Evolutionary conservation across 2,888 invertebrate genomes (phyloP), one percentile per base, ranked within the genome.

Genomic region (Hyposoter didymator): DNA sequence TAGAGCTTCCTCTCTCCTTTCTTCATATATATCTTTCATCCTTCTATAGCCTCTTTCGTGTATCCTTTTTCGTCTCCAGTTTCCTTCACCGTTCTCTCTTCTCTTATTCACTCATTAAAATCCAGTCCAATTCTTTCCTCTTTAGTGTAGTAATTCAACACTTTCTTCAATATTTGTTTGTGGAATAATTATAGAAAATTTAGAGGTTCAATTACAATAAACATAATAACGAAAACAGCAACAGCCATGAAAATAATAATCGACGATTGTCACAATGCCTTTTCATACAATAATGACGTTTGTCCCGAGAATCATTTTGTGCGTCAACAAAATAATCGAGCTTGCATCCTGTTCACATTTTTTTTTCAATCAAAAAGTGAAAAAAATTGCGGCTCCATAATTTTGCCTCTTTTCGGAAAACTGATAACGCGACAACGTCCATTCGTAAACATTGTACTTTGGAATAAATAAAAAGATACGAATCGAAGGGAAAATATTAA

Each of bases 1-100:
- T 79, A 74, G 64, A 82, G 69, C 70, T 74, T 74, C 32, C 76
- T 72, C 49, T 79, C 49, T 55, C 43, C n/a, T 28, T 59, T 49
- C 45, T 47, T 72, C 35, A 12, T 62, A 55, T 19, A 62, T 2
- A n/a, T 64, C 55, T 69, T 32, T n/a, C 47, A 28, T 28, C 47
- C 17, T 69, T n/a, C 47, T 28, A 22, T 6, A 39, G 14, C 59
- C 28, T 59, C 64, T 47, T 12, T 66, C 47, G 5, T 64, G 55
- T 6, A 19, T 39, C 59, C 55, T 59, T 32, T 62, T 69, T 69
- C 74, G 67, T 49, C 47, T 72, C 70, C 32, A 72, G 72, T 82
- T 82, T 76, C 64, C 49, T 47, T 43, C 52, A 52, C 69, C 64
- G 7, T 69, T 59, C 22, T 47, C 28, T 8, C 17, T 49, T 14